Evolutionary conservation across 2,797 vertebrate species (phyloP), one percentile per base, ranked within the genome.

Genomic region (Knipowitschia caucasica): DNA sequence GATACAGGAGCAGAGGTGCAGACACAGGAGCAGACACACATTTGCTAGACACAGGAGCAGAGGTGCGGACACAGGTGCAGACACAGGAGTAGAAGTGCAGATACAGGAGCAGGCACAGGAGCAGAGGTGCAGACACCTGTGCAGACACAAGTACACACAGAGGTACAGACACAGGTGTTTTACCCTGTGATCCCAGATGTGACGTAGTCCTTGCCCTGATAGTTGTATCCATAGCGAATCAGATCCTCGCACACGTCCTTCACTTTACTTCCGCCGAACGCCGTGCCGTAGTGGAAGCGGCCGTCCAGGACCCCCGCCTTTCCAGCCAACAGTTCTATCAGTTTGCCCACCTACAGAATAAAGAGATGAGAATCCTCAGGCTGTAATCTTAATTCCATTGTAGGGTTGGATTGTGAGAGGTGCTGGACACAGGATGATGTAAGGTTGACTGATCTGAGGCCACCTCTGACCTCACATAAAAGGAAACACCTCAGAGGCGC

Each of bases 141-240:
- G n/a, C n/a, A n/a, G n/a, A n/a, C n/a, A n/a, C n/a, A n/a, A n/a
- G n/a, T n/a, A n/a, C n/a, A n/a, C n/a, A n/a, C n/a, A n/a, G n/a
- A n/a, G n/a, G n/a, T n/a, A n/a, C n/a, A n/a, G n/a, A n/a, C n/a
- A n/a, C n/a, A n/a, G n/a, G n/a, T n/a, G n/a, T n/a, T n/a, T 50
- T 89, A 99, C 96, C 97, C 97, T 0, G 96, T 99, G 85, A 99
- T 99, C 72, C 97, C 97, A 26, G 97, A 99, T 27, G 97, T 99
- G 67, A 99, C 96, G 0, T 93, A 99, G 86, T 99, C 97, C 76
- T 99, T 99, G 67, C 96, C 97, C 73, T 96, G 89, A 86, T 99
- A 99, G 90, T 94, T 98, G 86, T 99, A 99, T 35, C 97, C 97
- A 2, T 96, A 92, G 62, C 90, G 94, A 69, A 99, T 94, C 1